A percentile compares a stretch with the other conserved stretches of the same genome.
phyloP scores from a whole-genome alignment of 2,113 vertebrate species.

The Seriola rivoliana region DNA sequence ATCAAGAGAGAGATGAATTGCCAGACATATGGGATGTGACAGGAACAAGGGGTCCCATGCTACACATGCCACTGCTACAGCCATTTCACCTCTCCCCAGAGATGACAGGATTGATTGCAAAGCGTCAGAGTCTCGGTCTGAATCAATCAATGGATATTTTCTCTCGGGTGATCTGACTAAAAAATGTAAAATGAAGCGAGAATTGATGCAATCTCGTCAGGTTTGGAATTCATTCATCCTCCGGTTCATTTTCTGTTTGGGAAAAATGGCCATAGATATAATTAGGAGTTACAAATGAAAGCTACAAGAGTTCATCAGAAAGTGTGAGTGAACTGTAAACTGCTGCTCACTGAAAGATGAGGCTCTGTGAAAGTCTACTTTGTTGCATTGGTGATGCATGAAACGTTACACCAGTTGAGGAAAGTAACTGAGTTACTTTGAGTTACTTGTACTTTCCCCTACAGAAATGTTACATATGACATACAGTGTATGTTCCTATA shows the following conservation, averaged over 20 bases:
- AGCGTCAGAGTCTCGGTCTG: conserved; percentile 22
- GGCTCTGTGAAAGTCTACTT: neutral
- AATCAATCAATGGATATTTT: conserved; percentile 55
- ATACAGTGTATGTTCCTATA: too few species aligned
- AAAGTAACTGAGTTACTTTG: neutral
- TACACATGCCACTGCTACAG: conserved; percentile 16
- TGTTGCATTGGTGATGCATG: neutral
- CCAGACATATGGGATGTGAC: conserved; percentile 59
- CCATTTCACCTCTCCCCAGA: conserved; percentile 27
- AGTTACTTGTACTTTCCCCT: neutral
- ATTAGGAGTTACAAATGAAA: conserved; percentile 14
- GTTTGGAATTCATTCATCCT: conserved; percentile 1
- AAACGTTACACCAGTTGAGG: too few species aligned
- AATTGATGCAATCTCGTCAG: neutral
- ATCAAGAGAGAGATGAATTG: conserved; percentile 63
- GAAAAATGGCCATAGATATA: conserved; percentile 13
- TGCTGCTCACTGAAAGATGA: conserved; percentile 1
- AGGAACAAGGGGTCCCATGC: conserved; percentile 40
- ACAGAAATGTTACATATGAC: too few species aligned
- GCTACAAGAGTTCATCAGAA: neutral
- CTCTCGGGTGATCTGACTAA: conserved; percentile 35
- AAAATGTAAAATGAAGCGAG: conserved; percentile 43
- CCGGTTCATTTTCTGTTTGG: neutral
- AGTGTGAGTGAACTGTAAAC: neutral
- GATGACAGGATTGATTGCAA: conserved; percentile 51